A percentile compares a stretch with the other conserved stretches of the same genome.
Conservation (phyloP, 2,888 invertebrate species). For the Nomada lathburiana region DNA sequence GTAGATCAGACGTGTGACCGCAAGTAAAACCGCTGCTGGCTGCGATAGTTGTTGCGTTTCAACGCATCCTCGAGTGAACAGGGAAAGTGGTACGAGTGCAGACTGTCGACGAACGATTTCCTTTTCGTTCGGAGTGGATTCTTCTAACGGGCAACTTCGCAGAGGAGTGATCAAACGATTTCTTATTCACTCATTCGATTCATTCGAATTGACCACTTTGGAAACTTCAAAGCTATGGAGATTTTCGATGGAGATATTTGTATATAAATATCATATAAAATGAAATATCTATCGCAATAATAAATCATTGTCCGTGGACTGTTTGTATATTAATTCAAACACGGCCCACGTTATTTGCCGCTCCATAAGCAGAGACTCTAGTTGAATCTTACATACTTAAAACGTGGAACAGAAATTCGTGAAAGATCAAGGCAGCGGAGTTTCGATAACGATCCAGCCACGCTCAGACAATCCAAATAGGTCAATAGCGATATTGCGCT, state of each 20-base stretch:
- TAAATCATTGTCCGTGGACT: too few species aligned
- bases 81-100: constrained; percentile 66
- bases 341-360: too few species aligned
- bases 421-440: not conserved
- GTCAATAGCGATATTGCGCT: constrained; percentile 8
- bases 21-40: constrained; percentile 50
- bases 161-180: not conserved
- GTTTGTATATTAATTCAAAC: too few species aligned
- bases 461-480: not conserved
- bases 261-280: too few species aligned
- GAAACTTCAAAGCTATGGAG: too few species aligned
- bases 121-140: constrained; percentile 47
- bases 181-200: not conserved
- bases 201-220: not conserved
- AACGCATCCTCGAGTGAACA: constrained; percentile 48
- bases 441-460: not conserved
- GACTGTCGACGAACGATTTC: constrained; percentile 62
- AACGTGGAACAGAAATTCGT: not conserved
- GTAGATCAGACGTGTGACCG: constrained; percentile 56
- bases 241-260: too few species aligned
- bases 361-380: too few species aligned
- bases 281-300: too few species aligned
- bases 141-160: not conserved
- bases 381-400: not conserved
- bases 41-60: constrained; percentile 44